Percentiles rank a stretch among this genome's conserved stretches.
Evolutionary conservation across 2,888 invertebrate genomes (phyloP).

Genomic region (Torymus texanus): DNA sequence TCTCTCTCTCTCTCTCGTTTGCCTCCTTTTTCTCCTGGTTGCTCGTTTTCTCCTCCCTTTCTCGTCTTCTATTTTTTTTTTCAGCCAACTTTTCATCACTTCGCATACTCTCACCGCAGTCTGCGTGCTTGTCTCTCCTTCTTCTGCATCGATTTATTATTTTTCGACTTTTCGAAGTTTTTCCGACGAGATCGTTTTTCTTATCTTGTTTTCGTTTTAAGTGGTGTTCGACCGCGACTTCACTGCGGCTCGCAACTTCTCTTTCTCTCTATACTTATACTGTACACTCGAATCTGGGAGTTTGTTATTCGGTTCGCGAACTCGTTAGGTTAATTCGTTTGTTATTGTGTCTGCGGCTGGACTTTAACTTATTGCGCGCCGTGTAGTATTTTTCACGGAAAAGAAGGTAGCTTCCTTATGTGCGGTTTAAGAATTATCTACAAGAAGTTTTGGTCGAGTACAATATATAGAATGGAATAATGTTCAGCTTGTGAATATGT

Average conservation of each 20-base stretch:
- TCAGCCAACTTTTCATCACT: neutral
- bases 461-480: no score
- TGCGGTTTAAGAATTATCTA: no score
- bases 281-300: neutral
- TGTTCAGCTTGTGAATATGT: no score
- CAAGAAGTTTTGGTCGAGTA: no score
- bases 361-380: no score
- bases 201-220: conserved; percentile 14
- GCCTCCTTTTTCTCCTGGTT: neutral
- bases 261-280: neutral
- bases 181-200: neutral
- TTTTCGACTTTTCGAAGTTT: neutral
- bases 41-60: neutral
- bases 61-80: neutral
- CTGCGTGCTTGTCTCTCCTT: neutral
- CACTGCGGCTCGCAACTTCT: neutral
- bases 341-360: neutral
- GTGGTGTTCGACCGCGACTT: neutral
- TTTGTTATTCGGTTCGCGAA: conserved; percentile 14
- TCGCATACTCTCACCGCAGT: neutral
- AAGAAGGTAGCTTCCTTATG: no score
- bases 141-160: conserved; percentile 17
- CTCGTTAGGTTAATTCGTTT: conserved; percentile 12
- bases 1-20: neutral
- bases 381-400: no score